Evolutionary conservation across 2,113 vertebrate genomes (phyloP).

Genomic region (Ceratotherium simum): DNA sequence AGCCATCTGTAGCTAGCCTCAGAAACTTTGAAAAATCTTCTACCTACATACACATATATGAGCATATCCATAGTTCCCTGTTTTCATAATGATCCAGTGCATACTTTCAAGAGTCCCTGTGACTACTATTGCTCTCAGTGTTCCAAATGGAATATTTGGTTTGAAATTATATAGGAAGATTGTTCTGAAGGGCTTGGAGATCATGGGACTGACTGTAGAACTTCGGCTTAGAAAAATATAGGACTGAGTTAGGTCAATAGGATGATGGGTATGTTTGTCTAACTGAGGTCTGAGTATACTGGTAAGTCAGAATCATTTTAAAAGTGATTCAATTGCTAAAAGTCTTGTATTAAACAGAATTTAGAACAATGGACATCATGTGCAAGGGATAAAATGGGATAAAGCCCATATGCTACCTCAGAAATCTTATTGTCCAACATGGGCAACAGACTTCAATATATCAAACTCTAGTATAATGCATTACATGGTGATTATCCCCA

Average conservation of each 20-base stretch:
- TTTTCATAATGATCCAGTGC: background rate
- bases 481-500: conserved; percentile 7
- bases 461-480: background rate
- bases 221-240: background rate
- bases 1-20: background rate
- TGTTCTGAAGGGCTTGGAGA: background rate
- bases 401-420: background rate
- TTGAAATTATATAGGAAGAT: conserved; percentile 27
- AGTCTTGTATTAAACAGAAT: background rate
- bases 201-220: background rate
- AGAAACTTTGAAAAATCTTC: background rate
- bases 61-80: background rate
- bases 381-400: background rate
- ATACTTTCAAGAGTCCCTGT: background rate
- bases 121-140: background rate
- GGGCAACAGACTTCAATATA: background rate
- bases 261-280: background rate
- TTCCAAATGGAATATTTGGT: background rate
- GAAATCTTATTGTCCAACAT: background rate
- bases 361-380: background rate
- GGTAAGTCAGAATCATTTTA: conserved; percentile 1
- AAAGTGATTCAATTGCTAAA: background rate
- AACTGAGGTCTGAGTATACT: background rate
- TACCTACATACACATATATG: background rate
- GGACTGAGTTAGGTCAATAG: background rate